Evolutionary conservation across 2,888 invertebrate genomes (phyloP).

Genomic region (Endotricha flammealis): DNA sequence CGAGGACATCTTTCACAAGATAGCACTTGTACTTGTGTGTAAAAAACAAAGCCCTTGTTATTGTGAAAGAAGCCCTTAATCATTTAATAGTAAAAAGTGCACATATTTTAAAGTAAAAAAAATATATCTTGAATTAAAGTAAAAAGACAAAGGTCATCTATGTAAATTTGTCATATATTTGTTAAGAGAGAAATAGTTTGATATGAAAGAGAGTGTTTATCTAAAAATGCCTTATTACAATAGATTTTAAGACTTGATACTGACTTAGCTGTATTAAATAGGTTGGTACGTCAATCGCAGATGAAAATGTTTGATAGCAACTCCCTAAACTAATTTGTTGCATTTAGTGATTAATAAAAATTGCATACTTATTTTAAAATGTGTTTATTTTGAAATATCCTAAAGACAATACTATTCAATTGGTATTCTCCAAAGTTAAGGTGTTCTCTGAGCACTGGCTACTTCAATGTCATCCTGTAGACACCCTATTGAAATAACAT

Average conservation of each 20-base stretch:
- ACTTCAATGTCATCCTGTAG: conserved; percentile 5
- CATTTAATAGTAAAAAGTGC: conserved; percentile 47
- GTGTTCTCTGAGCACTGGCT: conserved; percentile 4
- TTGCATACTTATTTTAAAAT: conserved; percentile 73
- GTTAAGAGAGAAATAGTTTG: conserved; percentile 73
- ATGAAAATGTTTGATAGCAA: conserved; percentile 55
- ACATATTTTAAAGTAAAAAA: conserved; percentile 58
- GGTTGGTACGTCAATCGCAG: conserved; percentile 61
- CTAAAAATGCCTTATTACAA: conserved; percentile 76
- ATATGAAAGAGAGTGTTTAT: conserved; percentile 73
- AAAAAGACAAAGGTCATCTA: conserved; percentile 50
- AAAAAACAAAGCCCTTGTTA: background rate
- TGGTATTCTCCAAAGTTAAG: background rate
- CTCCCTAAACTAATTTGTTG: conserved; percentile 72
- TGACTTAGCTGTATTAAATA: conserved; percentile 65
- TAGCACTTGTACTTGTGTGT: no score
- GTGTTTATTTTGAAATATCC: conserved; percentile 31
- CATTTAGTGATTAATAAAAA: conserved; percentile 77
- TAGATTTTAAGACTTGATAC: conserved; percentile 75
- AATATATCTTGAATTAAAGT: conserved; percentile 51
- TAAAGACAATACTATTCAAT: background rate
- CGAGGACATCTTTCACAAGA: conserved; percentile 25
- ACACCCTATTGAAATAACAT: conserved; percentile 4
- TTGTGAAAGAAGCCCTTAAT: conserved; percentile 16
- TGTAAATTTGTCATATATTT: conserved; percentile 64